Conservation (phyloP, 2,888 invertebrate genomes). For the Bhutanitis thaidina region DNA sequence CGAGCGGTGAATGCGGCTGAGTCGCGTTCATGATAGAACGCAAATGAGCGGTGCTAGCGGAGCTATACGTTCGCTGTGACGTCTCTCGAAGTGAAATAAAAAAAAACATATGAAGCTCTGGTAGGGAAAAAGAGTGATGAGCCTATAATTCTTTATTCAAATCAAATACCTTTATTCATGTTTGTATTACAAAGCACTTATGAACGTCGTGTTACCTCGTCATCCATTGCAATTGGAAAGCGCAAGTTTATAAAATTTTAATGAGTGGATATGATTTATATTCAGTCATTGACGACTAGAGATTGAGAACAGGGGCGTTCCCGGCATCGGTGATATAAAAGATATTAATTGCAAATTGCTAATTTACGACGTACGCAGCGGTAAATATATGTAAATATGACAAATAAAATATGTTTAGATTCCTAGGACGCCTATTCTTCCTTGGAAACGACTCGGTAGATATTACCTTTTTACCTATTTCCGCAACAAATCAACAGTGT, state of each 20-base stretch:
- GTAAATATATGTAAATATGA: too few relatives aligned
- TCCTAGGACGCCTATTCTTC: too few relatives aligned
- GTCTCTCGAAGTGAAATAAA: conserved; percentile 66
- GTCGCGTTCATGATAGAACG: conserved; percentile 57
- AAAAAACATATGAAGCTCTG: conserved; percentile 53
- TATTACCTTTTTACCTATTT: too few relatives aligned
- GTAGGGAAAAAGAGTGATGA: conserved; percentile 55
- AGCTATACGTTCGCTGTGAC: conserved; percentile 58
- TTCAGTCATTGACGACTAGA: conserved; percentile 14
- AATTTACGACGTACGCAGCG: too few relatives aligned
- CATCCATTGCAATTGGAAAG: conserved; percentile 59
- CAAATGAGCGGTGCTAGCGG: conserved; percentile 52
- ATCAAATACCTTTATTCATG: too few relatives aligned
- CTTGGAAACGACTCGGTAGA: too few relatives aligned
- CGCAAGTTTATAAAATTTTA: conserved; percentile 49
- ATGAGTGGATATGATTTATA: conserved; percentile 28
- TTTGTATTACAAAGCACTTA: too few relatives aligned
- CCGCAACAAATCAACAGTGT: too few relatives aligned
- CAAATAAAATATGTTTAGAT: too few relatives aligned
- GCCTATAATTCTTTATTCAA: conserved; percentile 29
- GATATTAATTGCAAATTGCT: too few relatives aligned
- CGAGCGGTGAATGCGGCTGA: conserved; percentile 48
- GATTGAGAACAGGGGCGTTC: background rate
- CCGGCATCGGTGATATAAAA: too few relatives aligned
- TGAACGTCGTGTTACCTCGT: too few relatives aligned